These are phyloP conservation scores for Aphis gossypii DNA, from an alignment of 1,140 invertebrate genomes.

Conservation along the genomic window DNA sequence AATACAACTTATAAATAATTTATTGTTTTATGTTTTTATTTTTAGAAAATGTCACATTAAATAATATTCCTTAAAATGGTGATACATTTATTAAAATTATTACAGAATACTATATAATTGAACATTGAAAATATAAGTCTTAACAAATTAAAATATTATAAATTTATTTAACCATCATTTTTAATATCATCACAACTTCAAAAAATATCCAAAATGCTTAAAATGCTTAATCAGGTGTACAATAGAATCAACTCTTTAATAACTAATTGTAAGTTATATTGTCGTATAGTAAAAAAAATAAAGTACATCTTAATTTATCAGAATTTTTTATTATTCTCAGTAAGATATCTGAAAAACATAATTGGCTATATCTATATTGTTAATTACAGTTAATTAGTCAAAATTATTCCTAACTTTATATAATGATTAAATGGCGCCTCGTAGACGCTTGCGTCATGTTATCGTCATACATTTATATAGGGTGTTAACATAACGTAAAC, in stretches of 20 bases:
- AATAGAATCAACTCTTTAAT: not conserved
- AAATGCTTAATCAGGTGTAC: not conserved
- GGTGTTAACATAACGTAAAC: not conserved
- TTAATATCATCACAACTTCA: not conserved
- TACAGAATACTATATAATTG: not conserved
- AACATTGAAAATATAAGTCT: not conserved
- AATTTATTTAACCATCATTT: not conserved
- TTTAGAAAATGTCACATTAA: not conserved
- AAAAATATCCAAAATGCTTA: not conserved
- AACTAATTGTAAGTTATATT: not conserved
- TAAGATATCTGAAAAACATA: not conserved
- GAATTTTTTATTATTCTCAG: not conserved
- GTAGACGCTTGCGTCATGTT: not conserved
- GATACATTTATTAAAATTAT: not conserved
- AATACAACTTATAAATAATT: not conserved
- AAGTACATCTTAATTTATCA: not conserved
- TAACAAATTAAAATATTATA: not conserved
- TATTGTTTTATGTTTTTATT: not conserved
- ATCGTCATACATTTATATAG: not conserved
- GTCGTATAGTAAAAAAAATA: not conserved
- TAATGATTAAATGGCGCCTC: slow-evolving; percentile 19
- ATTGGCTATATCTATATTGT: not conserved
- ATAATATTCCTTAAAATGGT: not conserved
- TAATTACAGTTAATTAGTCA: not conserved
- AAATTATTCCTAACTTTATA: slow-evolving; percentile 33